phyloP scores from a whole-genome alignment of 2,797 vertebrate species.

The Pelochelys cantorii region DNA sequence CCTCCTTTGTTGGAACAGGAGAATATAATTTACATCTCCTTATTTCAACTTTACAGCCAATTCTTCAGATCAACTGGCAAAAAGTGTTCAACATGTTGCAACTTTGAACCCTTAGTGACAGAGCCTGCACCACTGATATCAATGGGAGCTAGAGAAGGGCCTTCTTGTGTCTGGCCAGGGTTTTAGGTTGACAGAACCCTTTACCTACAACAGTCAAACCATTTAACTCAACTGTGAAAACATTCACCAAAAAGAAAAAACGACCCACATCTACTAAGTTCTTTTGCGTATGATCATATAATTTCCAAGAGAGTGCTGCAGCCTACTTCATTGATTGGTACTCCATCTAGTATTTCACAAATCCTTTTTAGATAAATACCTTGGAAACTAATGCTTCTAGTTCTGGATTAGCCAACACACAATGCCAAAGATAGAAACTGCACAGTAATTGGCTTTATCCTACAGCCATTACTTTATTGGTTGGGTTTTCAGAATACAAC shows the following conservation, averaged over 20 bases:
- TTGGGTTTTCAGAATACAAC: not conserved
- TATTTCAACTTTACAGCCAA: rapidly evolving
- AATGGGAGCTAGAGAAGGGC: not conserved
- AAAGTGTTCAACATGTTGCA: not conserved
- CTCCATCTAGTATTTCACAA: slow-evolving; percentile 10
- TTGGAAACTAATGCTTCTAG: slow-evolving; percentile 78
- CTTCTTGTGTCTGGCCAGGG: not conserved
- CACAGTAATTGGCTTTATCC: slow-evolving; percentile 84
- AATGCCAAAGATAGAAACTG: slow-evolving; percentile 79
- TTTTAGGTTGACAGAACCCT: not conserved
- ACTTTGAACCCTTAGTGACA: not conserved
- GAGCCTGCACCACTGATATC: not conserved
- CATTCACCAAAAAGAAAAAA: not conserved
- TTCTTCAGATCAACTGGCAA: not conserved
- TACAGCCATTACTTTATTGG: not conserved
- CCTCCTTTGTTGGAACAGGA: rapidly evolving
- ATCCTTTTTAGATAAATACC: slow-evolving; percentile 42
- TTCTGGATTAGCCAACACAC: slow-evolving; percentile 80
- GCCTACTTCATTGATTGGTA: not conserved
- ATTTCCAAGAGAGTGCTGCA: not conserved
- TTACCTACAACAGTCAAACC: not conserved
- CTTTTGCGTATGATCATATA: not conserved
- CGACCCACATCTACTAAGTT: not conserved
- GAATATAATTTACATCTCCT: not conserved
- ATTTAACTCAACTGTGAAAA: not conserved